These are phyloP conservation scores for Prionailurus viverrinus DNA, from an alignment of 2,113 vertebrate genomes.

Conservation along the genomic window DNA sequence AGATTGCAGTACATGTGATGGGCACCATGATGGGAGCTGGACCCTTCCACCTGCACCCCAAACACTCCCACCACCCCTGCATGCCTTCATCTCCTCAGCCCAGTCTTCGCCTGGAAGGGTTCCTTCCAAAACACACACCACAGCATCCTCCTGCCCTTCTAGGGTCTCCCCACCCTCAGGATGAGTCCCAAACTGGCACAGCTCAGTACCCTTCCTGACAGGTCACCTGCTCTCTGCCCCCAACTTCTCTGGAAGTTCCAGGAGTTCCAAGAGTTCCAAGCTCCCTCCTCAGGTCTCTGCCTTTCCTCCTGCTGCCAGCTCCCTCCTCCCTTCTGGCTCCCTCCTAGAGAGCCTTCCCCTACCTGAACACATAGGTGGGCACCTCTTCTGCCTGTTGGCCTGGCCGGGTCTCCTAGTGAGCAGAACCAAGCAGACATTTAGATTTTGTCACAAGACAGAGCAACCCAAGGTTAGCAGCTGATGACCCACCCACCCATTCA, in stretches of 20 bases:
- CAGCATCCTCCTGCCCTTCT: background rate
- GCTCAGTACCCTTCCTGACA: background rate
- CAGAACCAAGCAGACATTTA: background rate
- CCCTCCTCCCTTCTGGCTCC: background rate
- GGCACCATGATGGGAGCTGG: rapidly evolving
- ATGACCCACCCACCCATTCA: background rate
- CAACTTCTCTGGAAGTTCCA: background rate
- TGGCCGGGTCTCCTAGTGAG: background rate
- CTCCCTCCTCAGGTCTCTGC: background rate
- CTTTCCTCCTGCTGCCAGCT: no score
- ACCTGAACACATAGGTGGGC: no score
- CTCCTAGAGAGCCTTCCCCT: background rate
- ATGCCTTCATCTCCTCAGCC: background rate
- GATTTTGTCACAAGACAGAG: background rate
- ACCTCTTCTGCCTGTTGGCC: background rate
- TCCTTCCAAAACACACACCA: background rate
- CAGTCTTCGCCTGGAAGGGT: background rate
- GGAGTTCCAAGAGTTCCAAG: no score
- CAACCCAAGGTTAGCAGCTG: background rate
- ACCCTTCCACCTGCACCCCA: background rate
- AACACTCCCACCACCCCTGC: background rate
- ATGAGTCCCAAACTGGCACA: background rate
- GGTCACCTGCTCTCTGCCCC: background rate
- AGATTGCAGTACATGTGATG: rapidly evolving
- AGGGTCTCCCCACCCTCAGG: background rate